Conservation (phyloP, 1,140 invertebrate genomes). For the Aplysia californica region DNA sequence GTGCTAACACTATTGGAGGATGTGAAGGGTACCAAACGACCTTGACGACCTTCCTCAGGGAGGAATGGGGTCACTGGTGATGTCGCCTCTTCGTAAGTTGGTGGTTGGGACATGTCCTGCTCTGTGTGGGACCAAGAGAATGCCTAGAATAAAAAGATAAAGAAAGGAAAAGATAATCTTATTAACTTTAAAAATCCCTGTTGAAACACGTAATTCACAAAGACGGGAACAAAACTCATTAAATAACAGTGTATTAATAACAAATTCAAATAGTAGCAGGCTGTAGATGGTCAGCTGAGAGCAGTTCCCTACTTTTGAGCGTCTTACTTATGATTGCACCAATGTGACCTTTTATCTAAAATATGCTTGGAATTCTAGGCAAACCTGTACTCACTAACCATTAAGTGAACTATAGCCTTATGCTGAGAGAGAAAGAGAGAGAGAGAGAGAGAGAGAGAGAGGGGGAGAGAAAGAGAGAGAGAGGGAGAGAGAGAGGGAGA, state of each 20-base stretch:
- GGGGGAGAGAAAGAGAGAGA: too few relatives aligned
- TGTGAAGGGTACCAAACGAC: too few relatives aligned
- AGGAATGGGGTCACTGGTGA: not conserved
- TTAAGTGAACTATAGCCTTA: too few relatives aligned
- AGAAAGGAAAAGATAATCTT: not conserved
- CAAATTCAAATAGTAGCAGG: not conserved
- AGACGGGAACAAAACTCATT: not conserved
- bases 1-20: too few relatives aligned
- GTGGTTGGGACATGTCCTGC: not conserved
- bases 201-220: not conserved
- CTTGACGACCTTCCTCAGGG: too few relatives aligned
- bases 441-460: too few relatives aligned
- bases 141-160: conserved; percentile 8
- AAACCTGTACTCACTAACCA: too few relatives aligned
- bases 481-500: too few relatives aligned
- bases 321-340: too few relatives aligned
- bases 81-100: conserved; percentile 8
- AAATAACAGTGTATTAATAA: not conserved
- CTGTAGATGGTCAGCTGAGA: not conserved
- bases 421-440: too few relatives aligned
- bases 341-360: too few relatives aligned
- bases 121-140: conserved; percentile 6
- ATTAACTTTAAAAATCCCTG: not conserved
- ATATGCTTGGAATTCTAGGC: too few relatives aligned
- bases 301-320: not conserved